Evolutionary conservation across 2,888 invertebrate genomes (phyloP).

Genomic region (Pomacea canaliculata): DNA sequence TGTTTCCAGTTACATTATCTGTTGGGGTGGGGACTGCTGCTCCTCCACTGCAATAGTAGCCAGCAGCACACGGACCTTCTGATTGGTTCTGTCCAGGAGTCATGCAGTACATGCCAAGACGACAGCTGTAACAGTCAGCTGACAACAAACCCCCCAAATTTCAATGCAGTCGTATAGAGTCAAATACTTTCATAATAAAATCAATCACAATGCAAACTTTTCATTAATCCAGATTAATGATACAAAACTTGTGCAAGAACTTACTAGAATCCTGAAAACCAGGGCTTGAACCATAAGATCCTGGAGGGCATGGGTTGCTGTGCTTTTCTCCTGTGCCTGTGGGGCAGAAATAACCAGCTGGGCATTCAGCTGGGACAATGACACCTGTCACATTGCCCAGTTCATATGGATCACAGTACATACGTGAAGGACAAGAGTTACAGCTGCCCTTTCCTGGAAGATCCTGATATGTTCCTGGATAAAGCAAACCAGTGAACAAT

Average conservation of each 20-base stretch:
- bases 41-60: constrained; percentile 55
- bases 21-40: constrained; percentile 59
- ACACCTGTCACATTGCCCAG: constrained; percentile 60
- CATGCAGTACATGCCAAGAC: constrained; percentile 58
- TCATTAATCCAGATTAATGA: background rate
- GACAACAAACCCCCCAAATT: background rate
- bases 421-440: constrained; percentile 49
- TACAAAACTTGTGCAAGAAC: too few species aligned
- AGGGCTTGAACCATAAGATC: constrained; percentile 48
- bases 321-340: constrained; percentile 50
- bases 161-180: background rate
- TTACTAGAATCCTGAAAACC: too few species aligned
- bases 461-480: constrained; percentile 55
- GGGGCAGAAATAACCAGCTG: constrained; percentile 63
- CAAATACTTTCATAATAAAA: background rate
- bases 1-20: constrained; percentile 58
- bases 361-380: constrained; percentile 54
- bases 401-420: constrained; percentile 65
- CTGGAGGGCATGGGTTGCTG: constrained; percentile 62
- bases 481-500: background rate
- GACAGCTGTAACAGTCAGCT: constrained; percentile 59
- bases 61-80: constrained; percentile 58
- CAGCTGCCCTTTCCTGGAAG: constrained; percentile 44
- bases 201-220: background rate
- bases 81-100: constrained; percentile 54